Evolutionary conservation across 2,888 invertebrate genomes (phyloP).

Genomic region (Oxystoma pomonae): DNA sequence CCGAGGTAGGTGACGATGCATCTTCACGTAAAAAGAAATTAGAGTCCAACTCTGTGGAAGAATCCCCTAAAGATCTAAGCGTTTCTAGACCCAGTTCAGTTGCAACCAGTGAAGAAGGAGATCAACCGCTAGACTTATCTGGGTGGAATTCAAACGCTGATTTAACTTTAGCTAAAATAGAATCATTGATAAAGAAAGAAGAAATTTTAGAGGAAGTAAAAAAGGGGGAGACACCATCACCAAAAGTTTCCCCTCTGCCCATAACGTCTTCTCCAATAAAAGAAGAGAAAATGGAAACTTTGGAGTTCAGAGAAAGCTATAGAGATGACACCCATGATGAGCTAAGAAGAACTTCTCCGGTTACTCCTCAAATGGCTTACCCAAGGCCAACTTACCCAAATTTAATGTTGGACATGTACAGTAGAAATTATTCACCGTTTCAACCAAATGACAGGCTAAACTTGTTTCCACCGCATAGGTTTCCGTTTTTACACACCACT

Average conservation of each 20-base stretch:
- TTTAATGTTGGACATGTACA: slow-evolving; percentile 70
- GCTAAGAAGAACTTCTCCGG: slow-evolving; percentile 30
- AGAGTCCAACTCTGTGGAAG: slow-evolving; percentile 30
- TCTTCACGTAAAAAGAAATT: slow-evolving; percentile 16
- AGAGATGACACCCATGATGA: slow-evolving; percentile 41
- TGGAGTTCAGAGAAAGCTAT: slow-evolving; percentile 39
- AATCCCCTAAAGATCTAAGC: slow-evolving; percentile 39
- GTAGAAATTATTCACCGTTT: slow-evolving; percentile 48
- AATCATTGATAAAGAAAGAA: slow-evolving; percentile 14
- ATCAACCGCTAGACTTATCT: slow-evolving; percentile 73
- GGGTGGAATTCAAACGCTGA: slow-evolving; percentile 40
- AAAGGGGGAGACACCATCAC: slow-evolving; percentile 10
- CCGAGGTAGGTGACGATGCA: too few relatives aligned
- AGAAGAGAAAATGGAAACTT: slow-evolving; percentile 55
- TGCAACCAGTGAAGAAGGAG: slow-evolving; percentile 46
- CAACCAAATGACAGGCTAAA: slow-evolving; percentile 53
- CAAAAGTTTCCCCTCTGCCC: slow-evolving; percentile 23
- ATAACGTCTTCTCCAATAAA: slow-evolving; percentile 36
- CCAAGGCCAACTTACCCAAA: slow-evolving; percentile 77
- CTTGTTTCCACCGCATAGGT: slow-evolving; percentile 59
- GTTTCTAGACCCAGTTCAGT: slow-evolving; percentile 37
- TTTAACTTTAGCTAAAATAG: not conserved
- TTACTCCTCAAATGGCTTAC: slow-evolving; percentile 63
- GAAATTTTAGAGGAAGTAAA: slow-evolving; percentile 15
- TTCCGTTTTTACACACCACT: slow-evolving; percentile 76